Percentiles rank a stretch among this genome's conserved stretches.
These are phyloP conservation scores for Notiomystis cincta DNA, from an alignment of 2,113 vertebrate species.

Conservation along the genomic window DNA sequence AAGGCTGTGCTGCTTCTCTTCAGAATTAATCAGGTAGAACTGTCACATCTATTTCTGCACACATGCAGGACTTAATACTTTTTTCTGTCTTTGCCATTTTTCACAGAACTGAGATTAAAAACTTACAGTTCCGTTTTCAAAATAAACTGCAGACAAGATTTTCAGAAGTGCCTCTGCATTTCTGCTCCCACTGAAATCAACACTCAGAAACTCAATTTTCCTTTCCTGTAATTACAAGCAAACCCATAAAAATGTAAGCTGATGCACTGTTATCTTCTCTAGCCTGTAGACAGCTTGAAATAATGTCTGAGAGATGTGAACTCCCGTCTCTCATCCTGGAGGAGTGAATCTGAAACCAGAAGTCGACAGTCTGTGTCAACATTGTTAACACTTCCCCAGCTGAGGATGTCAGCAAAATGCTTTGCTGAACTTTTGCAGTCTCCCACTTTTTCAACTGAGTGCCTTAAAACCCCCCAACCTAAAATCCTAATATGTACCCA, in stretches of 20 bases:
- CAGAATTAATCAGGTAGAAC: neutral
- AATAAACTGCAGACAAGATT: neutral
- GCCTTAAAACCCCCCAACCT: neutral
- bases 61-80: neutral
- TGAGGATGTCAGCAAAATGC: neutral
- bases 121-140: neutral
- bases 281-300: neutral
- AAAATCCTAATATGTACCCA: neutral
- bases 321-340: neutral
- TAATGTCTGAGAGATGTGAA: neutral
- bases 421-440: neutral
- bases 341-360: neutral
- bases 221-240: neutral
- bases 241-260: neutral
- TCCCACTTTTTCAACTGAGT: neutral
- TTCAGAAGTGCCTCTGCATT: neutral
- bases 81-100: neutral
- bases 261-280: neutral
- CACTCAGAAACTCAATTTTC: neutral
- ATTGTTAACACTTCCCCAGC: neutral
- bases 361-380: neutral
- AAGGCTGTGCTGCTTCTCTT: neutral
- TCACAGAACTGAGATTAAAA: neutral
- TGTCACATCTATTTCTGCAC: neutral
- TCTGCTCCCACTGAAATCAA: neutral